A percentile compares a stretch with the other conserved stretches of the same genome.
These are phyloP conservation scores for Coregonus clupeaformis DNA, from an alignment of 2,113 vertebrate species.

Conservation along the genomic window DNA sequence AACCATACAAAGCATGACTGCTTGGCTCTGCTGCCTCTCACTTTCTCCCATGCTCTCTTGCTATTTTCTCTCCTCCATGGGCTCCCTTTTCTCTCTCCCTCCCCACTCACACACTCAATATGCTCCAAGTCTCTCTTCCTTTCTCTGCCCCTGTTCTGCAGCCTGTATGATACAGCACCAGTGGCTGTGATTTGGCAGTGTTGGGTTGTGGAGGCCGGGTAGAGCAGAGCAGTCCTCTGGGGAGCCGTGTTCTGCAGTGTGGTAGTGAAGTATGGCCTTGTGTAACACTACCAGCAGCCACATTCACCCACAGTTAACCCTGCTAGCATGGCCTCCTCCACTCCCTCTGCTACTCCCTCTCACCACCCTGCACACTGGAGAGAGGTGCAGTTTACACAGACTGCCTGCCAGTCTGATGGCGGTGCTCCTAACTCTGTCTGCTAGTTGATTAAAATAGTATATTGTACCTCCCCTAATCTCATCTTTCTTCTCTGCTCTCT, in stretches of 20 bases:
- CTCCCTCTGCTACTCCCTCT: constrained; percentile 1
- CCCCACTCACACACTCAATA: too few species aligned
- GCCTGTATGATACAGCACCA: constrained; percentile 8
- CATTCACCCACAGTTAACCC: constrained; percentile 65
- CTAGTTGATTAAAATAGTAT: too few species aligned
- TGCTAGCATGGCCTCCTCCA: constrained; percentile 44
- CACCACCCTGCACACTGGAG: not conserved
- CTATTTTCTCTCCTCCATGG: too few species aligned
- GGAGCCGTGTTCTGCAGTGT: constrained; percentile 69
- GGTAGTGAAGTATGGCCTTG: constrained; percentile 62
- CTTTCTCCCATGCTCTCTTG: too few species aligned
- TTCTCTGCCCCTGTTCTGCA: too few species aligned
- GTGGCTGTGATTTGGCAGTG: constrained; percentile 48
- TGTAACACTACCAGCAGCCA: constrained; percentile 62
- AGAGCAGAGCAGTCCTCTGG: constrained; percentile 54
- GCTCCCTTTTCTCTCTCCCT: too few species aligned
- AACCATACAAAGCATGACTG: too few species aligned
- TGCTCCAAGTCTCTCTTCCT: too few species aligned
- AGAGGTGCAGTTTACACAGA: not conserved
- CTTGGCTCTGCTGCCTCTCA: too few species aligned
- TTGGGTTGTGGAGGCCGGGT: constrained; percentile 41
- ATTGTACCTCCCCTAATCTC: not conserved
- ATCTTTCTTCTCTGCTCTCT: constrained; percentile 16
- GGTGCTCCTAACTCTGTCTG: too few species aligned
- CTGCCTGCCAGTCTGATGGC: too few species aligned